These are phyloP conservation scores for Gymnorhina tibicen DNA, from an alignment of 2,113 vertebrate species.

Conservation along the genomic window DNA sequence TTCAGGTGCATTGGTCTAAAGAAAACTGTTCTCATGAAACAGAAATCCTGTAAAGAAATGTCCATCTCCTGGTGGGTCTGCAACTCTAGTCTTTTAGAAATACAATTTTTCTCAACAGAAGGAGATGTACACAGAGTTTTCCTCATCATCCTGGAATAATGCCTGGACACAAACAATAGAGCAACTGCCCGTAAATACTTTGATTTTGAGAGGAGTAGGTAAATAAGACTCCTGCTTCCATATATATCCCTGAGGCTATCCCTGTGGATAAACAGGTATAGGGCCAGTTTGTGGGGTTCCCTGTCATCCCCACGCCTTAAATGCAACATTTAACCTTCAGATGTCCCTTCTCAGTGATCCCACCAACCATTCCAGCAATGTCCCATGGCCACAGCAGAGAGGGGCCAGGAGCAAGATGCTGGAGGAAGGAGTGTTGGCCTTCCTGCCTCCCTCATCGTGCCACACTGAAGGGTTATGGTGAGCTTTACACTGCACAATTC, in stretches of 20 bases:
- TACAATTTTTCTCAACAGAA: neutral
- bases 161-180: neutral
- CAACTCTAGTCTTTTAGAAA: neutral
- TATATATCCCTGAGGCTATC: neutral
- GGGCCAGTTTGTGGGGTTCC: neutral
- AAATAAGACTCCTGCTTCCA: neutral
- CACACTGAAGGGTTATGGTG: neutral
- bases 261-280: neutral
- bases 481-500: neutral
- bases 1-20: neutral
- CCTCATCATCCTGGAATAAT: neutral
- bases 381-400: neutral
- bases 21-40: neutral
- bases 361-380: neutral
- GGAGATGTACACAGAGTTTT: neutral
- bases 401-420: rapidly evolving
- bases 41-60: neutral
- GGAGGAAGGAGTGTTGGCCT: neutral
- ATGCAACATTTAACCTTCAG: neutral
- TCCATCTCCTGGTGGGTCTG: neutral
- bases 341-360: neutral
- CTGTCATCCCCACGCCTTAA: constrained; percentile 2
- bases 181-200: neutral
- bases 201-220: neutral
- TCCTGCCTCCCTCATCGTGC: neutral